Evolutionary conservation across 2,797 vertebrate species (phyloP).

Genomic region (Peromyscus nudipes): DNA sequence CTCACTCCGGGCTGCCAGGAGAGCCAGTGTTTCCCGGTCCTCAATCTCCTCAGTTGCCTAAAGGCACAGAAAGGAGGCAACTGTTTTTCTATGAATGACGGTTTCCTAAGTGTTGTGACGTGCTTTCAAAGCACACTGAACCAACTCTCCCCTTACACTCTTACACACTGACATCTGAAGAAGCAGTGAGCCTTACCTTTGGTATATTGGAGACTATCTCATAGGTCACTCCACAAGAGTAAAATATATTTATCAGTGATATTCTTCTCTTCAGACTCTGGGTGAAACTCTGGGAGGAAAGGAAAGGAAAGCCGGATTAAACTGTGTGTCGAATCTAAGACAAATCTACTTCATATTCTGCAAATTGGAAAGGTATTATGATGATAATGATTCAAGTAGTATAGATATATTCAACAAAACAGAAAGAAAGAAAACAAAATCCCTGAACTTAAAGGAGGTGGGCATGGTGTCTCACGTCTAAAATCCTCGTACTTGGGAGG

Average conservation of each 20-base stretch:
- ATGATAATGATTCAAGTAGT: neutral
- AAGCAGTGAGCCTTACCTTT: slow-evolving; percentile 91
- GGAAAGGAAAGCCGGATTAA: slow-evolving; percentile 58
- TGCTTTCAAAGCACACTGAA: neutral
- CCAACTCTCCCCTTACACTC: neutral
- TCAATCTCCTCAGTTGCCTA: slow-evolving; percentile 98
- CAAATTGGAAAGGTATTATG: neutral
- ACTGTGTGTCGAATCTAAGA: neutral
- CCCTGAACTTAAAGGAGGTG: neutral
- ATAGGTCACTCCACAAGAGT: slow-evolving; percentile 96
- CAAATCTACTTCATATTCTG: neutral
- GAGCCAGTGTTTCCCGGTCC: slow-evolving; percentile 96
- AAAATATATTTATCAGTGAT: slow-evolving; percentile 95
- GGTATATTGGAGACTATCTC: slow-evolving; percentile 99
- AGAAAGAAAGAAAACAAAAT: neutral
- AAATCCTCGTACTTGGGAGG: neutral
- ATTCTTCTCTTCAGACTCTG: slow-evolving; percentile 99
- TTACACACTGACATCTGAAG: neutral
- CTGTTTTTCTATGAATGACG: neutral
- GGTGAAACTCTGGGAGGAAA: slow-evolving; percentile 94
- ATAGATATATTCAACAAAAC: neutral
- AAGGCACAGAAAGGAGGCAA: neutral
- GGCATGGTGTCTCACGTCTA: neutral
- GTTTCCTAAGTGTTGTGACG: neutral
- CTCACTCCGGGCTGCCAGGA: slow-evolving; percentile 97